Percentiles rank a stretch among this genome's conserved stretches.
phyloP scores from a whole-genome alignment of 2,113 vertebrate genomes.

The Hemichromis elongatus region DNA sequence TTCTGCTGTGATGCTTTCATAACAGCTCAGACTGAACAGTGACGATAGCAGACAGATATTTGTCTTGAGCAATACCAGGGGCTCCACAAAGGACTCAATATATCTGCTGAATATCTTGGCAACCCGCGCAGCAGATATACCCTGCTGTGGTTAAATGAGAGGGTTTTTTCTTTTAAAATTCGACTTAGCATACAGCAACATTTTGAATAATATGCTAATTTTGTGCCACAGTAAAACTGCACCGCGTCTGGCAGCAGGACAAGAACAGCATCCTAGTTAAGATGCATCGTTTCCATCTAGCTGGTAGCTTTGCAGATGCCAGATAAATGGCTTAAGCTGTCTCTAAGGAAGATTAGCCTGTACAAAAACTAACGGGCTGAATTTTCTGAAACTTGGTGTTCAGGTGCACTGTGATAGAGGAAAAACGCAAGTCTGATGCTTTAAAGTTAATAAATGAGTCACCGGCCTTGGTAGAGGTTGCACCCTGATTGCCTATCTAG shows the following conservation, averaged over 20 bases:
- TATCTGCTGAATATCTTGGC: background rate
- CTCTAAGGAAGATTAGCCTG: background rate
- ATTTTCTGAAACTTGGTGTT: background rate
- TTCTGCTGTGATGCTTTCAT: background rate
- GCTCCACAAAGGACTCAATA: background rate
- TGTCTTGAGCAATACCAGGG: background rate
- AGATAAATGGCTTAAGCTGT: background rate
- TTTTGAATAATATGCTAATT: background rate
- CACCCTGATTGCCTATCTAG: background rate
- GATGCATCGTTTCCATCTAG: background rate
- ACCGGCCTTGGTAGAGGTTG: background rate
- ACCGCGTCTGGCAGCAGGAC: background rate
- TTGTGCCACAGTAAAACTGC: background rate
- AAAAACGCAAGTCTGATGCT: background rate
- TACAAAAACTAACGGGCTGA: background rate
- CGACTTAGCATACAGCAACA: background rate
- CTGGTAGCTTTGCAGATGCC: background rate
- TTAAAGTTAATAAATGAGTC: background rate
- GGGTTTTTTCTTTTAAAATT: background rate
- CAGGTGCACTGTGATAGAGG: background rate
- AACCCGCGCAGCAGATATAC: background rate
- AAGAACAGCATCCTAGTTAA: background rate
- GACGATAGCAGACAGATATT: background rate
- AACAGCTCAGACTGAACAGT: background rate
- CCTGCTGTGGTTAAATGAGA: fast-evolving